Percentiles rank a stretch among this genome's conserved stretches.
Conservation (phyloP, 2,113 vertebrate species). For the Promerops cafer region DNA sequence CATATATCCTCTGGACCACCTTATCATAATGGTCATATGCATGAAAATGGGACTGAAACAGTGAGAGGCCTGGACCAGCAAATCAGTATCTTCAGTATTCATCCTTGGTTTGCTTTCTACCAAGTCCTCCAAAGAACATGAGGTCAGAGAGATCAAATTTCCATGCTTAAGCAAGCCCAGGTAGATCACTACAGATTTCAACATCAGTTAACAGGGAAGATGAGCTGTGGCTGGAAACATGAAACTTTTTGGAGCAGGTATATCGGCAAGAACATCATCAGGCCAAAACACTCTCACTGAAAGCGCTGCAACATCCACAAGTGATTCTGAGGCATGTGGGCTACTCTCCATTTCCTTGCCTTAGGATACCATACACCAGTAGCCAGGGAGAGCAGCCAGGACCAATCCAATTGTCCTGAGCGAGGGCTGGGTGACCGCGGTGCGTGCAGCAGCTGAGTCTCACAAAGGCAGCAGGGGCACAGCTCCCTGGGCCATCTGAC, state of each 20-base stretch:
- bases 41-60: neutral
- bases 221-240: constrained; percentile 9
- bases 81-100: neutral
- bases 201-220: constrained; percentile 38
- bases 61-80: neutral
- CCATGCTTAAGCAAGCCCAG: neutral
- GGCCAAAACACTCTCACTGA: neutral
- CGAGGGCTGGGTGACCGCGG: rapidly evolving
- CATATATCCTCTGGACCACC: neutral
- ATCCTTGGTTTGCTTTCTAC: neutral
- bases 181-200: constrained; percentile 39
- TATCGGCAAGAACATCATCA: neutral
- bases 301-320: neutral
- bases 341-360: neutral
- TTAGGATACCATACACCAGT: rapidly evolving
- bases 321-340: neutral
- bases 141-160: constrained; percentile 11
- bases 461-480: neutral
- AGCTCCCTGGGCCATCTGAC: neutral
- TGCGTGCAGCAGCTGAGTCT: rapidly evolving
- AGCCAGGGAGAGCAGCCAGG: neutral
- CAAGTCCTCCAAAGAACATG: neutral
- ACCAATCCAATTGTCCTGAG: neutral
- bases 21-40: neutral
- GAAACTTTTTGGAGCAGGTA: neutral